A percentile compares a stretch with the other conserved stretches of the same genome.
Evolutionary conservation across 92 coral and sea anemone species (phyloP).

Genomic region (Siderastrea radians): DNA sequence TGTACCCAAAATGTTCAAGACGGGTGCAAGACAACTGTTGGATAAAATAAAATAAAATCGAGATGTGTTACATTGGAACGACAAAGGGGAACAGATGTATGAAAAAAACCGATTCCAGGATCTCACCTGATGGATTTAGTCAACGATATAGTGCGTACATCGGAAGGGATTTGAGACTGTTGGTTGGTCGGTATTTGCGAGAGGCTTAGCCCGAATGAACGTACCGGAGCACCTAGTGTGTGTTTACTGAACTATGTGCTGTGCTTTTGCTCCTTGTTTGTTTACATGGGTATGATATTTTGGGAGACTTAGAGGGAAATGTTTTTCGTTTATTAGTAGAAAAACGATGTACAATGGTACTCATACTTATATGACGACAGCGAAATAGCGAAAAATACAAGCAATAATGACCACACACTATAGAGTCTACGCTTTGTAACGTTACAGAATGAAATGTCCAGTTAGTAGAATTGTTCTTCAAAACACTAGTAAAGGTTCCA

Average conservation of each 20-base stretch:
- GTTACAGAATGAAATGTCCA: constrained; percentile 19
- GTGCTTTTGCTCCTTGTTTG: constrained; percentile 2
- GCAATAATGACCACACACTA: constrained; percentile 78
- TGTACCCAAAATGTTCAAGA: constrained; percentile 1
- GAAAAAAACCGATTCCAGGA: constrained; percentile 9
- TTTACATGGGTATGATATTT: background rate
- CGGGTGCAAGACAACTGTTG: constrained; percentile 9
- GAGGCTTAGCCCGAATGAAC: constrained; percentile 44
- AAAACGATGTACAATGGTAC: constrained; percentile 45
- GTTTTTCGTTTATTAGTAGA: constrained; percentile 27
- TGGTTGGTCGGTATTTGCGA: background rate
- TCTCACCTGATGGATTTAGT: constrained; percentile 5
- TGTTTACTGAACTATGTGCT: background rate
- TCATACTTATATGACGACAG: constrained; percentile 43
- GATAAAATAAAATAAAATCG: background rate
- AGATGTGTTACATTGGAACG: constrained; percentile 22
- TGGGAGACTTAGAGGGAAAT: background rate
- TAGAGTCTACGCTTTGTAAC: constrained; percentile 57
- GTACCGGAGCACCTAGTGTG: constrained; percentile 37
- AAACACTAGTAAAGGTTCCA: constrained; percentile 38
- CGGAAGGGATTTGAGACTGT: background rate
- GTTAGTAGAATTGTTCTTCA: background rate
- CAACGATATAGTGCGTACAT: background rate
- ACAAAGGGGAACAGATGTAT: background rate
- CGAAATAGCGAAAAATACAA: constrained; percentile 49